Conservation (phyloP, 2,113 vertebrate species). For the Myiozetetes cayanensis region DNA sequence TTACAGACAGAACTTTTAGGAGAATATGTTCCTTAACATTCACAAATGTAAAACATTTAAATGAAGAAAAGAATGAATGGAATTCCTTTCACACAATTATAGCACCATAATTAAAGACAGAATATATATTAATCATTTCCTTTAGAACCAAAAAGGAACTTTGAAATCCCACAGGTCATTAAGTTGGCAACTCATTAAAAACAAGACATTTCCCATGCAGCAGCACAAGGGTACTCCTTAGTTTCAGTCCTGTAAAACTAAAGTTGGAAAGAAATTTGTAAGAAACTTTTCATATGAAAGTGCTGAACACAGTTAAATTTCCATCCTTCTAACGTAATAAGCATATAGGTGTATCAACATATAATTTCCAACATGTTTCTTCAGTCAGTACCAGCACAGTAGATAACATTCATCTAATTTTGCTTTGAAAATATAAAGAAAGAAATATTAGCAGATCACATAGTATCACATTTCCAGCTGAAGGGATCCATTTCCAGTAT, state of each 20-base stretch:
- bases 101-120: conserved; percentile 55
- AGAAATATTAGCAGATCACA: not conserved
- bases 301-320: not conserved
- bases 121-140: conserved; percentile 68
- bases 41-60: conserved; percentile 30
- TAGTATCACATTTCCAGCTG: not conserved
- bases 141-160: conserved; percentile 65
- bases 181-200: conserved; percentile 67
- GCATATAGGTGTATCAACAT: not conserved
- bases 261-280: not conserved
- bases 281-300: not conserved
- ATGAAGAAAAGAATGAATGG: conserved; percentile 60
- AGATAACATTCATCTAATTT: not conserved
- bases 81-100: conserved; percentile 51
- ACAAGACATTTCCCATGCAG: conserved; percentile 64
- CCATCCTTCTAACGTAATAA: not conserved
- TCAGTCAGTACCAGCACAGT: not conserved
- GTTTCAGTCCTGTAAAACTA: conserved; percentile 14
- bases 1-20: not conserved
- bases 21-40: not conserved
- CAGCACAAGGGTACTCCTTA: conserved; percentile 18
- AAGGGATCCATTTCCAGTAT: not conserved
- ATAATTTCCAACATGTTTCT: not conserved
- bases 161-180: conserved; percentile 66
- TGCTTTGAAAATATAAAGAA: not conserved